These are phyloP conservation scores for Pangasianodon gigas DNA, from an alignment of 2,113 vertebrate genomes.

Conservation along the genomic window DNA sequence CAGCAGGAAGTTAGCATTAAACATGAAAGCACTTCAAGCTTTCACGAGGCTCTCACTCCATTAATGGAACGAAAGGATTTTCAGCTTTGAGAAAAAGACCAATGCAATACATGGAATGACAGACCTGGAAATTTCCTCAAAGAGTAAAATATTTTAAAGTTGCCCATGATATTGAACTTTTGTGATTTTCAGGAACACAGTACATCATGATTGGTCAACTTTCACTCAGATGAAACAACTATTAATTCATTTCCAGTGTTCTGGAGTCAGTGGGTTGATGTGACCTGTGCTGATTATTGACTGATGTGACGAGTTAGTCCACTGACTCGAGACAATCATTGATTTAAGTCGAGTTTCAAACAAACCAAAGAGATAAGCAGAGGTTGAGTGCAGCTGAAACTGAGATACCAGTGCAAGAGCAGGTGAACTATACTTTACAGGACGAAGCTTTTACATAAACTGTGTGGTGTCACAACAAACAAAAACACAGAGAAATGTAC, in stretches of 20 bases:
- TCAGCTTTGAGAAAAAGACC: background rate
- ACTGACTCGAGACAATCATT: constrained; percentile 14
- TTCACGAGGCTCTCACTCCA: background rate
- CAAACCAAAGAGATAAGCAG: constrained; percentile 26
- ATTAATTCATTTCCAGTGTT: background rate
- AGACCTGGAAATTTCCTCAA: background rate
- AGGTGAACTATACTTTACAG: background rate
- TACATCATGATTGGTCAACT: background rate
- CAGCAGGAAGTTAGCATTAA: background rate
- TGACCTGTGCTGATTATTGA: background rate
- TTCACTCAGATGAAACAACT: background rate
- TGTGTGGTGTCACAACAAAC: background rate
- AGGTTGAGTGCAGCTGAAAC: constrained; percentile 9
- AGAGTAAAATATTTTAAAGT: background rate
- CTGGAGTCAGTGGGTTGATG: background rate
- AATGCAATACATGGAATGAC: background rate
- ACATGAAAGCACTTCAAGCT: background rate
- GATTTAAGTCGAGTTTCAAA: constrained; percentile 33
- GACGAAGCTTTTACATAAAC: background rate
- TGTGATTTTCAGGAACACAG: background rate
- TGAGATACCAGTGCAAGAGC: background rate
- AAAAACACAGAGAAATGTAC: background rate
- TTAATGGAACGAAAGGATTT: background rate
- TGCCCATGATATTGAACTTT: background rate
- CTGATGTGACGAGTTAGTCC: background rate